Evolutionary conservation across 2,888 invertebrate genomes (phyloP).

Genomic region (Capitulum mitella): DNA sequence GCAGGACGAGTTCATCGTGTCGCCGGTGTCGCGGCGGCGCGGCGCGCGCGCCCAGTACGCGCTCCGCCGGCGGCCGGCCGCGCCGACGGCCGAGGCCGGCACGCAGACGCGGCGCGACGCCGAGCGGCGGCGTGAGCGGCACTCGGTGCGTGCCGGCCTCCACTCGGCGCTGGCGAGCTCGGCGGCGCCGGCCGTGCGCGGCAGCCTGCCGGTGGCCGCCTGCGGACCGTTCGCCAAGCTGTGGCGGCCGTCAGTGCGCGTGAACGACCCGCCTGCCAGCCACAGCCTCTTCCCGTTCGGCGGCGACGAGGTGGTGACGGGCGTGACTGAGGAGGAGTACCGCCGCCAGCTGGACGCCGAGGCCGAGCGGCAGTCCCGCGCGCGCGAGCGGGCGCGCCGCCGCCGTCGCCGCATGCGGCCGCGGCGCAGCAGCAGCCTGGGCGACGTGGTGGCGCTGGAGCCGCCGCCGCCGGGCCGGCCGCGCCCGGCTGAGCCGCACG

Average conservation of each 20-base stretch:
- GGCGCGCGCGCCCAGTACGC: background rate
- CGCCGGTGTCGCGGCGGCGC: background rate
- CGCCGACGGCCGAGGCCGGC: background rate
- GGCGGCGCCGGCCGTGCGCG: background rate
- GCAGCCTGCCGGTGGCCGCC: background rate
- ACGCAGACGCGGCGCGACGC: background rate
- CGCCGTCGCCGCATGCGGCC: conserved; percentile 9
- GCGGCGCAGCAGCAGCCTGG: conserved; percentile 1
- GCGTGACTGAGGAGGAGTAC: background rate
- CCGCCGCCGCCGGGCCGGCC: background rate
- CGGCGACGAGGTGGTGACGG: background rate
- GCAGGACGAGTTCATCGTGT: background rate
- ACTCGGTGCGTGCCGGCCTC: background rate
- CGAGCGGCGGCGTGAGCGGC: background rate
- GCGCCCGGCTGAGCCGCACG: background rate
- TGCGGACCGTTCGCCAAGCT: conserved; percentile 20
- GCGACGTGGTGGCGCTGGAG: background rate
- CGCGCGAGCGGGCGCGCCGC: background rate
- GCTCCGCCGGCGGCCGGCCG: background rate
- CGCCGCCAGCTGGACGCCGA: background rate
- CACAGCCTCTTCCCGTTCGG: conserved; percentile 4
- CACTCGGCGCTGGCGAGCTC: background rate
- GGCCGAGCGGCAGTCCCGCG: background rate
- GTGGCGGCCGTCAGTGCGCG: conserved; percentile 1
- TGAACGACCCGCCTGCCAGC: background rate